A percentile compares a stretch with the other conserved stretches of the same genome.
Evolutionary conservation across 2,797 vertebrate species (phyloP).

Genomic region (Odontamblyopus lacepedii): DNA sequence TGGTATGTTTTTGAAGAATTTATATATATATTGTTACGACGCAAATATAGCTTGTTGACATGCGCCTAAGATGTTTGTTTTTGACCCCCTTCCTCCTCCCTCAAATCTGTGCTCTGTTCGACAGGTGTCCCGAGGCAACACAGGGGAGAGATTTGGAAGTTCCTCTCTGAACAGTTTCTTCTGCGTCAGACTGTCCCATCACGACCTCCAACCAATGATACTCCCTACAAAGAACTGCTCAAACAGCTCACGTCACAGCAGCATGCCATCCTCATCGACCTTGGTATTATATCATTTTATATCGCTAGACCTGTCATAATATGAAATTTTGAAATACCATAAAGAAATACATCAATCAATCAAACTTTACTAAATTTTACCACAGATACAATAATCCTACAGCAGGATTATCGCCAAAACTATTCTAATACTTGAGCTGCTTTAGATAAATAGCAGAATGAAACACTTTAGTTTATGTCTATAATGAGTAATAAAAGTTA

Average conservation of each 20-base stretch:
- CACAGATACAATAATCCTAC: too few relatives aligned
- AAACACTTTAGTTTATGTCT: too few relatives aligned
- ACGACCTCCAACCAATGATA: slow-evolving; percentile 82
- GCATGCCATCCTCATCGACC: slow-evolving; percentile 95
- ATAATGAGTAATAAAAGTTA: too few relatives aligned
- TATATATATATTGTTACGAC: too few relatives aligned
- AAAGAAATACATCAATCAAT: too few relatives aligned
- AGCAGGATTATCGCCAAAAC: too few relatives aligned
- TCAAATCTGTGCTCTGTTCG: background rate
- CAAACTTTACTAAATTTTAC: too few relatives aligned
- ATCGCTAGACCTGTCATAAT: too few relatives aligned
- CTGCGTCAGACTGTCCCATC: slow-evolving; percentile 83
- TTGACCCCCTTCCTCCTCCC: background rate
- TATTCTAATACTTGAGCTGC: too few relatives aligned
- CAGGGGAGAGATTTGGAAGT: slow-evolving; percentile 96
- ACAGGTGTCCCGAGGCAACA: slow-evolving; percentile 93
- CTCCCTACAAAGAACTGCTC: slow-evolving; percentile 92
- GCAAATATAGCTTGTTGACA: background rate
- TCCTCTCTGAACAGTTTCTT: slow-evolving; percentile 91
- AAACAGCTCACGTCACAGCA: slow-evolving; percentile 96
- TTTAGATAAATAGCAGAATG: too few relatives aligned
- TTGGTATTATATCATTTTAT: slow-evolving; percentile 79
- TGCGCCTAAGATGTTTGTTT: background rate
- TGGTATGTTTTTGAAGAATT: slow-evolving; percentile 70
- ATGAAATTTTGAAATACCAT: too few relatives aligned